Base-by-base conservation (phyloP, 2,888 invertebrate species). In the Cheilosia pagana region DNA sequence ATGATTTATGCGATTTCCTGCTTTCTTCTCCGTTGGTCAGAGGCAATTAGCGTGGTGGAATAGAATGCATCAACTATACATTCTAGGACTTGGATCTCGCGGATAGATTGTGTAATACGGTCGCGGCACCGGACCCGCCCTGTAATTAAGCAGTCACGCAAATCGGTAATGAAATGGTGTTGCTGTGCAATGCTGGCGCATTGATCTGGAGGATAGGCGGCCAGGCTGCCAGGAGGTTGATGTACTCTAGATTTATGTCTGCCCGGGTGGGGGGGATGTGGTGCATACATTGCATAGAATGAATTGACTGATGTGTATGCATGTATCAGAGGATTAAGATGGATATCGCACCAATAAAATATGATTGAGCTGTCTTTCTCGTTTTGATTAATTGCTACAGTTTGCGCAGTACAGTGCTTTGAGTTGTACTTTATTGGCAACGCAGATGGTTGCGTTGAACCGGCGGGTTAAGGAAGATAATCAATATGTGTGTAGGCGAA, bases 361-460 rank as follows among this genome's bases (percentile, higher is more conserved):
- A 81, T 81, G 81, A 81, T 81, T 76, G 70, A 71, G 76, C 76
- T 81, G 76, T 81, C 76, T 71, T 65, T 76, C 76, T 45, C 23
- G 35, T 71, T 81, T 65, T 81, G 81, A 81, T 76, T 81, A 71
- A 81, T 81, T 81, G 65, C 76, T 50, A 7, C 25, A 45, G 50
- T 76, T 65, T 76, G 62, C 60, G 62, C 60, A 59, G 59, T 59
- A 35, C 65, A 72, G 67, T 60, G 53, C 50, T 72, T 60, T 16
- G 67, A 60, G 57, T 70, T 77, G 77, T 59, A 63, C 62, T 77
- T 70, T 70, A 70, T 68, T 60, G 39, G 53, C 60, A 62, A 10
- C 7, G 23, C 10, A 12, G 21, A 25, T 28, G 60, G 10, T 28
- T 12, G 23, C 14, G 6, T 14, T 21, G 23, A 12, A 23, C 23